Evolutionary conservation across 2,888 invertebrate genomes (phyloP), one percentile per base, ranked within the genome.

Genomic region (Lepetodrilus schrolli): DNA sequence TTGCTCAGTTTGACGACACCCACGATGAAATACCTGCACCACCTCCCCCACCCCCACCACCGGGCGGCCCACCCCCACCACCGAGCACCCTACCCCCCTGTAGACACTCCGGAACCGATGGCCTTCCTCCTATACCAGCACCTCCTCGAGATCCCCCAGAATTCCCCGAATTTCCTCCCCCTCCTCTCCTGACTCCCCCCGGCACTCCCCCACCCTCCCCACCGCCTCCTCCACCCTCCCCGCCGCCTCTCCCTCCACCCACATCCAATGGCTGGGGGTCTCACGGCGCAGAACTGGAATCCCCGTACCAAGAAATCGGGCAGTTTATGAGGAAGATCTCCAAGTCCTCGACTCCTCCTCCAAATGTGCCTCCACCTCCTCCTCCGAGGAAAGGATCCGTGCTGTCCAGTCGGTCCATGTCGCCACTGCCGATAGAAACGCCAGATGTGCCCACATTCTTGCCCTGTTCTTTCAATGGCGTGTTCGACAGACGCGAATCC

Each of bases 201-300:
- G 5, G n/a, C 20, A n/a, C 70, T 7, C 65, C 66, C 1, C 73
- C 78, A 48, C 84, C 78, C n/a, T 83, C 79, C 21, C 82, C 82
- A 23, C 80, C 75, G 17, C 83, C 77, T 36, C 82, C 79, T 71
- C 81, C 80, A 26, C 82, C 80, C 21, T 77, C 80, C 7, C 73
- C 80, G 7, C 80, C 82, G 8, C 78, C 75, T 5, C 77, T 68
- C 13, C 78, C 77, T 36, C 76, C 70, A 70, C 66, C 74, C 1
- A 71, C 74, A 13, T 50, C 13, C 13, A 43, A 17, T 43, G 10
- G 7, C 5, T 71, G 74, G 20, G 66, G 75, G 5, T 76, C 77
- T 4, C n/a, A n/a, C n/a, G n/a, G n/a, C n/a, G n/a, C n/a, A n/a
- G n/a, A n/a, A n/a, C n/a, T n/a, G n/a, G n/a, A n/a, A n/a, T 17